These are phyloP conservation scores for Lineus longissimus DNA, from an alignment of 1,140 invertebrate species.

Conservation along the genomic window DNA sequence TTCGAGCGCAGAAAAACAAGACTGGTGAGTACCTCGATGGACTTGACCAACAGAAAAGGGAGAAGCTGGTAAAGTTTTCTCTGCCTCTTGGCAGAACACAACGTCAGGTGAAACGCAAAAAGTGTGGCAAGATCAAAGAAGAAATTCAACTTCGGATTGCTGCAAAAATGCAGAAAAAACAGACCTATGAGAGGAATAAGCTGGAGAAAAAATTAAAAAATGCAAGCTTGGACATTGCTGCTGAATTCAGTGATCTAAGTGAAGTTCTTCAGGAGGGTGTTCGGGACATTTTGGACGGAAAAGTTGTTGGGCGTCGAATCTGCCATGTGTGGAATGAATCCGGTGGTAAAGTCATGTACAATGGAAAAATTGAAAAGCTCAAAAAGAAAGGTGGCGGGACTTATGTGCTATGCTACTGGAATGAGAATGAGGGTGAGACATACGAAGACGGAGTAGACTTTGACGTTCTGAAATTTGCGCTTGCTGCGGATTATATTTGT, in stretches of 20 bases:
- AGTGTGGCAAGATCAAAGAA: not conserved
- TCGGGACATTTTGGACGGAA: not conserved
- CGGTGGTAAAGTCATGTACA: not conserved
- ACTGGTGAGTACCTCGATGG: not conserved
- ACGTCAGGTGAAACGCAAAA: not conserved
- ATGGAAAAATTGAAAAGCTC: conserved; percentile 6
- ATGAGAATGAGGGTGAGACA: too few species aligned
- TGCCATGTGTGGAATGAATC: not conserved
- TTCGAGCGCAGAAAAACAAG: conserved; percentile 6
- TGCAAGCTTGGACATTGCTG: not conserved
- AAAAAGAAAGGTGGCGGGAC: too few species aligned
- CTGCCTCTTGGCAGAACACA: not conserved
- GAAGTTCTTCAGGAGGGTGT: too few species aligned
- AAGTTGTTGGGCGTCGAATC: not conserved
- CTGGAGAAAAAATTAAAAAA: not conserved
- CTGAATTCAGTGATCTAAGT: too few species aligned
- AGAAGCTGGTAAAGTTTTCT: not conserved
- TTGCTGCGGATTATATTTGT: too few species aligned
- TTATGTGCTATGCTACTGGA: too few species aligned
- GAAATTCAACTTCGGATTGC: not conserved
- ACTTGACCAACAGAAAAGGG: not conserved
- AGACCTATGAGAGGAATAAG: not conserved
- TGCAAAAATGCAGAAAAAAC: not conserved
- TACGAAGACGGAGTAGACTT: too few species aligned
- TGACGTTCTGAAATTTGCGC: too few species aligned